A percentile compares a stretch with the other conserved stretches of the same genome.
These are phyloP conservation scores for Listronotus oregonensis DNA, from an alignment of 1,140 invertebrate genomes.

Conservation along the genomic window DNA sequence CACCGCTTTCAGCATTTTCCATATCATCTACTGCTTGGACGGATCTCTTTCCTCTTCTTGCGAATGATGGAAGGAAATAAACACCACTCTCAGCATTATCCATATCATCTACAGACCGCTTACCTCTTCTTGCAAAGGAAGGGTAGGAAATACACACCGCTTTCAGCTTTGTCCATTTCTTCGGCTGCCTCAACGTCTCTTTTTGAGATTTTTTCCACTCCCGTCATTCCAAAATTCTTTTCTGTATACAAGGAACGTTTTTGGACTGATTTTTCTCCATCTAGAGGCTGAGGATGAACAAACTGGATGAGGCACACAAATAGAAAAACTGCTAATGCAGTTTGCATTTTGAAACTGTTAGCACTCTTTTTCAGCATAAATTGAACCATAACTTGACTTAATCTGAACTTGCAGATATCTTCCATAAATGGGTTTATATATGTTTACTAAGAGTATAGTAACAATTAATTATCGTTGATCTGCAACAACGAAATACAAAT, in stretches of 20 bases:
- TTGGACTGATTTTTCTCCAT: slow-evolving; percentile 19
- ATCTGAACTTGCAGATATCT: too few species aligned
- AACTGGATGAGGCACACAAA: slow-evolving; percentile 3
- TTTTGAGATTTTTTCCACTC: slow-evolving; percentile 39
- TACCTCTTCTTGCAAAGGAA: slow-evolving; percentile 17
- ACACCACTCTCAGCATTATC: slow-evolving; percentile 26
- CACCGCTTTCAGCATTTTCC: slow-evolving; percentile 25
- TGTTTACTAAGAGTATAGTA: background rate
- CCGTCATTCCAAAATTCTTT: slow-evolving; percentile 25
- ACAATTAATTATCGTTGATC: too few species aligned
- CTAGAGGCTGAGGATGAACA: slow-evolving; percentile 8
- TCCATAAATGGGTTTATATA: background rate
- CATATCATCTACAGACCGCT: slow-evolving; percentile 19
- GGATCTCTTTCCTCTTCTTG: slow-evolving; percentile 34
- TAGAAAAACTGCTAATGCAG: slow-evolving; percentile 19
- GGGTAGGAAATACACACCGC: slow-evolving; percentile 8
- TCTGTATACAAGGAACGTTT: slow-evolving; percentile 39
- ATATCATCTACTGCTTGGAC: slow-evolving; percentile 28
- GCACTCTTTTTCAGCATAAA: background rate
- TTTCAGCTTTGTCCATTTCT: slow-evolving; percentile 14
- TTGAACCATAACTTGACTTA: background rate
- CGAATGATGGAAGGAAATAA: slow-evolving; percentile 32
- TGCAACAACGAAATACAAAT: too few species aligned
- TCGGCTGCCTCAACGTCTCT: slow-evolving; percentile 16
- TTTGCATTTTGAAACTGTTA: slow-evolving; percentile 22